These are phyloP conservation scores for Agonopterix subpropinquella DNA, from an alignment of 2,888 invertebrate genomes.

Conservation along the genomic window DNA sequence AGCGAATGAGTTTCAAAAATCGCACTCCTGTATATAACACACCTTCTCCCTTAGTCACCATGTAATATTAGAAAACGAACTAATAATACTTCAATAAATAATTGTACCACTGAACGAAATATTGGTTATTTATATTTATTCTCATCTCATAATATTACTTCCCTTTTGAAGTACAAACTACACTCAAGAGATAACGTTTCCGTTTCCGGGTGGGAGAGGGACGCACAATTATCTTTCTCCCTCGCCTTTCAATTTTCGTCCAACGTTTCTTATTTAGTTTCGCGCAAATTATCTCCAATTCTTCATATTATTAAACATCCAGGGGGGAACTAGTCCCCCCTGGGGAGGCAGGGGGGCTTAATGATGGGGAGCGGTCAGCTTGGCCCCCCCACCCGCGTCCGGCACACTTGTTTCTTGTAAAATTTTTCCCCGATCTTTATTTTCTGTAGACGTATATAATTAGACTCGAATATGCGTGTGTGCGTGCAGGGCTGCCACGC, in stretches of 20 bases:
- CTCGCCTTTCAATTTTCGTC: constrained; percentile 71
- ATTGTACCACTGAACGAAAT: neutral
- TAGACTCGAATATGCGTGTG: constrained; percentile 38
- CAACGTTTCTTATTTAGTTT: constrained; percentile 75
- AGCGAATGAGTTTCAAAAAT: too few relatives aligned
- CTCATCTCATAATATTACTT: constrained; percentile 5
- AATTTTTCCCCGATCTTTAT: constrained; percentile 76
- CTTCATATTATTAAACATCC: constrained; percentile 76
- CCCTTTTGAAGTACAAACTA: constrained; percentile 4
- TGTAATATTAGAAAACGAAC: too few relatives aligned
- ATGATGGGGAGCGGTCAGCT: constrained; percentile 71
- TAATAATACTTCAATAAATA: neutral
- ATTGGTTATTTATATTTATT: neutral
- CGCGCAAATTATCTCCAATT: constrained; percentile 77
- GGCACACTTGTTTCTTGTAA: constrained; percentile 73
- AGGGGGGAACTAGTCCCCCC: constrained; percentile 61
- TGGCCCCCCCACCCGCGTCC: constrained; percentile 46
- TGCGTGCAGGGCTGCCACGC: constrained; percentile 16
- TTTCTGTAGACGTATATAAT: constrained; percentile 75
- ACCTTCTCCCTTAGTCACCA: too few relatives aligned
- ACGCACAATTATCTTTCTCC: constrained; percentile 8
- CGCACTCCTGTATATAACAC: too few relatives aligned
- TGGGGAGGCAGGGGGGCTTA: constrained; percentile 43
- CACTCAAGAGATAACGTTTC: constrained; percentile 10
- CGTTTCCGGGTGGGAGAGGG: constrained; percentile 25